Evolutionary conservation across 2,113 vertebrate species (phyloP), one percentile per base, ranked within the genome.

Genomic region (Numida meleagris): DNA sequence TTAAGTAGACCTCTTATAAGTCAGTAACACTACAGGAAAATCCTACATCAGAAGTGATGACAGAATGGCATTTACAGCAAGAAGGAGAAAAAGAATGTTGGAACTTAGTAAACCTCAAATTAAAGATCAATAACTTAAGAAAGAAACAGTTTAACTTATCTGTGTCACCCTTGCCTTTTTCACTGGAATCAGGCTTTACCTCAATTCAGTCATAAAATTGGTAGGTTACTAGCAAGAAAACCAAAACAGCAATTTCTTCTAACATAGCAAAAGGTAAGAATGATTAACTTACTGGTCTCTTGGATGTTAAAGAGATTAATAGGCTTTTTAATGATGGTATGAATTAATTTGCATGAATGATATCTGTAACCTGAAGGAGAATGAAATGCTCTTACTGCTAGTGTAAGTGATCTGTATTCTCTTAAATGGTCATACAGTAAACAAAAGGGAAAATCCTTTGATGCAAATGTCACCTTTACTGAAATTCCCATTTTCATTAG

Each of bases 401-500:
- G 43, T 57, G 46, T 86, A 91, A 96, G 91, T 61, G 76, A 81
- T 80, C 82, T 91, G 71, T 62, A 80, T 95, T 89, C 91, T 88
- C n/a, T 89, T 91, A 95, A 95, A 93, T 45, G 82, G 77, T 85
- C 76, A 40, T 88, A 88, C 61, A 83, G 57, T 86, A 95, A 96
- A 97, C 94, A 95, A 94, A 91, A 74, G 14, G 43, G 76, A 95
- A 86, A 94, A 82, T 88, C 67, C 51, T 91, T 66, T 75, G 85
- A 97, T 95, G 89, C 79, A 94, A 95, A 96, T 94, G 87, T 95
- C 93, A 96, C 94, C 94, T 96, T 96, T 97, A 94, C 82, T 1
- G 9, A 94, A 96, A 97, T 95, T 86, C 87, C 94, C 85, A 95
- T 78, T 82, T 95, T 95, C 94, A 91, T 29, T 65, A 77, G 88